A percentile compares a stretch with the other conserved stretches of the same genome.
phyloP scores from a whole-genome alignment of 2,888 invertebrate genomes.

The Cheilosia scutellata region DNA sequence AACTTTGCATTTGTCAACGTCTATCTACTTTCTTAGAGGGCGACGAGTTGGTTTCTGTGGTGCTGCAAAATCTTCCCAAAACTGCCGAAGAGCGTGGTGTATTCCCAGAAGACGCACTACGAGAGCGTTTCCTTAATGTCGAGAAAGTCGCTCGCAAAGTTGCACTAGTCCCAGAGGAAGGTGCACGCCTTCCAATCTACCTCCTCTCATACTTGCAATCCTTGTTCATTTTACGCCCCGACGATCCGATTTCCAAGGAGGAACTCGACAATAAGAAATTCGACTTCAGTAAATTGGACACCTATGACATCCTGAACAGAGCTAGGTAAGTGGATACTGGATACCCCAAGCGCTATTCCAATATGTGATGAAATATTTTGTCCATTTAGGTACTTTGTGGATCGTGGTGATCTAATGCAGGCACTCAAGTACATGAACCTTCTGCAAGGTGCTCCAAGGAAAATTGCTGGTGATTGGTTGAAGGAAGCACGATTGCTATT shows the following conservation, averaged over 20 bases:
- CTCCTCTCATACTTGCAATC: slow-evolving; percentile 95
- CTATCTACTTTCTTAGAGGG: slow-evolving; percentile 85
- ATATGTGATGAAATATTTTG: not conserved
- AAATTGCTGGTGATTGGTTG: slow-evolving; percentile 94
- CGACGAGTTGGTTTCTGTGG: slow-evolving; percentile 92
- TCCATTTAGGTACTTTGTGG: slow-evolving; percentile 90
- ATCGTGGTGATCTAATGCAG: slow-evolving; percentile 93
- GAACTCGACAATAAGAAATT: slow-evolving; percentile 90
- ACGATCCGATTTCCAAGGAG: slow-evolving; percentile 88
- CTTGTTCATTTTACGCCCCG: slow-evolving; percentile 89
- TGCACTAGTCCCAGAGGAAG: slow-evolving; percentile 93
- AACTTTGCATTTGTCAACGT: not conserved
- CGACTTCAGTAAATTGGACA: slow-evolving; percentile 90
- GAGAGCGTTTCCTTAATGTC: slow-evolving; percentile 93
- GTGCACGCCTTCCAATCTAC: slow-evolving; percentile 93
- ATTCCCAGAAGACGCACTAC: slow-evolving; percentile 93
- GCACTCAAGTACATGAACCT: slow-evolving; percentile 94
- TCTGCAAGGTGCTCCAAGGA: slow-evolving; percentile 93
- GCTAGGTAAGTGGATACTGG: slow-evolving; percentile 87
- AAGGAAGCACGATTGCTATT: slow-evolving; percentile 92
- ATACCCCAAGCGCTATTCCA: not conserved
- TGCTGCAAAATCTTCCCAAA: slow-evolving; percentile 91
- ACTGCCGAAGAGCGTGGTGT: slow-evolving; percentile 93
- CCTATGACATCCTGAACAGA: slow-evolving; percentile 94
- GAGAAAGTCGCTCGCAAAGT: slow-evolving; percentile 92